Conservation (phyloP, 2,797 vertebrate genomes). For the Dicrostonyx torquatus region DNA sequence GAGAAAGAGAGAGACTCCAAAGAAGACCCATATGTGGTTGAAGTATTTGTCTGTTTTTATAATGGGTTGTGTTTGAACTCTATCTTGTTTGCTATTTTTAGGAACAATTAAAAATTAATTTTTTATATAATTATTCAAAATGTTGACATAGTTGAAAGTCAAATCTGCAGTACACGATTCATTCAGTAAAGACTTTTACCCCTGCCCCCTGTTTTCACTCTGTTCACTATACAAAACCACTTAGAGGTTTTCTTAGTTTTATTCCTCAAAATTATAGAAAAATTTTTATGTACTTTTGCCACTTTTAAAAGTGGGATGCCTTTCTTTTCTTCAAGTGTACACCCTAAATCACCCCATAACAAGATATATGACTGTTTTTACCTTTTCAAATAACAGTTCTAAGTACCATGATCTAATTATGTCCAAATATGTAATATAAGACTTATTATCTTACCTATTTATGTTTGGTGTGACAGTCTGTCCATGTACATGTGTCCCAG, state of each 20-base stretch:
- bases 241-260: conserved; percentile 51
- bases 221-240: background rate
- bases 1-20: background rate
- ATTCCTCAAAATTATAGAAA: conserved; percentile 22
- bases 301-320: conserved; percentile 13
- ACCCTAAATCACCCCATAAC: background rate
- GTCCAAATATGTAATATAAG: background rate
- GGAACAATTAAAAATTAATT: background rate
- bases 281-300: background rate
- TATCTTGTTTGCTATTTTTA: conserved; percentile 56
- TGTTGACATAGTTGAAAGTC: background rate
- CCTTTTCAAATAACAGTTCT: background rate
- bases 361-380: background rate
- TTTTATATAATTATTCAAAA: conserved; percentile 49
- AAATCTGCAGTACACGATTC: conserved; percentile 8
- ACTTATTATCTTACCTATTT: background rate
- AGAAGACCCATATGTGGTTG: background rate
- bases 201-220: background rate
- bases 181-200: conserved; percentile 17
- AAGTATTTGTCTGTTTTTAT: conserved; percentile 43
- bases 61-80: background rate
- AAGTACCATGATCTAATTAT: background rate
- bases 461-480: background rate
- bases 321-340: background rate
- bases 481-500: background rate